phyloP scores from a whole-genome alignment of 2,888 invertebrate species.

The Nomada ruficornis region DNA sequence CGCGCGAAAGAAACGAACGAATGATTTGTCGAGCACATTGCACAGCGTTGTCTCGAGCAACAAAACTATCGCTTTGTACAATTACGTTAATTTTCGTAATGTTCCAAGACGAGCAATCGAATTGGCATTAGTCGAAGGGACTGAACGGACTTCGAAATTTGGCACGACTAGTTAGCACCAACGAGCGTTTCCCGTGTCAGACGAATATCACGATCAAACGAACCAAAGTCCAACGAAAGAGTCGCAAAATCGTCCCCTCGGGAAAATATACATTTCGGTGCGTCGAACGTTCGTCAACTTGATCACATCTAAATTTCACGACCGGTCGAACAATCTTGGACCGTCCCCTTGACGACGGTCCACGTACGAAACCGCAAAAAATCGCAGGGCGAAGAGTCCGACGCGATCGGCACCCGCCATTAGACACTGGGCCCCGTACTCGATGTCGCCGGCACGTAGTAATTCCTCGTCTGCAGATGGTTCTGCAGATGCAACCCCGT shows the following conservation, averaged over 20 bases:
- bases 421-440: conserved; percentile 78
- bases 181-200: background rate
- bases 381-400: background rate
- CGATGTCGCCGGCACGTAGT: conserved; percentile 79
- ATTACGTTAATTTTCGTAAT: background rate
- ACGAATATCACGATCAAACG: background rate
- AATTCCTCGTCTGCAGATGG: conserved; percentile 81
- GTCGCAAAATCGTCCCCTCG: background rate
- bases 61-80: background rate
- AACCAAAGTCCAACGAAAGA: background rate
- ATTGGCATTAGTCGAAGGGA: conserved; percentile 26
- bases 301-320: background rate
- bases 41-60: background rate
- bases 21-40: background rate
- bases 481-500: conserved; percentile 79
- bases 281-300: conserved; percentile 1
- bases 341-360: background rate
- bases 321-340: background rate
- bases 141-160: conserved; percentile 31
- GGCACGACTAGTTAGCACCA: conserved; percentile 52
- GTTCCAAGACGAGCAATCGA: background rate
- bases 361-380: background rate
- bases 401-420: conserved; percentile 28
- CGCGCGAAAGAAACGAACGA: background rate
- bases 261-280: background rate